Base-by-base conservation (phyloP, 2,888 invertebrate species). In the Torymus aiolomorphi region DNA sequence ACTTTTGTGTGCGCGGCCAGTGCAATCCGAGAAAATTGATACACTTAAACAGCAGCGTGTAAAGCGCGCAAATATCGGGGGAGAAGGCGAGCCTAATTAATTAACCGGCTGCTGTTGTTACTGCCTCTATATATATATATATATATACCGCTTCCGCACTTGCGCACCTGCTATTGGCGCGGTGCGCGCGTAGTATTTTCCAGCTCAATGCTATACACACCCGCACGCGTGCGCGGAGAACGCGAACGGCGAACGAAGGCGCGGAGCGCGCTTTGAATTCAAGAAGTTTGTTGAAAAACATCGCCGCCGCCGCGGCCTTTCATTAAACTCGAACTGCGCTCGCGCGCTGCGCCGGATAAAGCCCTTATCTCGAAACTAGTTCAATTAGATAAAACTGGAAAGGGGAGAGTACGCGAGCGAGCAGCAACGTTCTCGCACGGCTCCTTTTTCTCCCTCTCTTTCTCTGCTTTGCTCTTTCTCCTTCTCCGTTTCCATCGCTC, bases 331-430 rank as follows among this genome's bases (percentile, higher is more conserved):
- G 80, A 77, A 76, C 78, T 80, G 78, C 78, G 59, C 72, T 62
- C 69, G 76, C 83, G 52, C 63, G 56, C 72, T 59, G 42, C 71
- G 42, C 59, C 69, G 82, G 76, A 79, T 78, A 78, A 83, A 84
- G 80, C 81, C 84, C 85, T 86, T 86, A 86, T 87, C 87, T 85
- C 82, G 83, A 86, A 87, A 87, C 84, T 87, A 85, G 83, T 84
- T 85, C 86, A 85, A 86, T 86, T 86, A 87, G 86, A 87, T 86
- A 86, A 85, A 84, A 81, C 76, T 74, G 76, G 70, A 80, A 80
- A 73, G 75, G 31, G 79, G 72, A 82, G 75, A 62, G 74, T 69
- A 51, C 66, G 62, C 76, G 75, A 52, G 80, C 73, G 78, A 31
- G 31, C 31, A 31, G 31, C 24, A 56, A 63, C 20, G 54, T 69